Conservation (phyloP, 2,888 invertebrate genomes). For the Crossocerus cetratus region DNA sequence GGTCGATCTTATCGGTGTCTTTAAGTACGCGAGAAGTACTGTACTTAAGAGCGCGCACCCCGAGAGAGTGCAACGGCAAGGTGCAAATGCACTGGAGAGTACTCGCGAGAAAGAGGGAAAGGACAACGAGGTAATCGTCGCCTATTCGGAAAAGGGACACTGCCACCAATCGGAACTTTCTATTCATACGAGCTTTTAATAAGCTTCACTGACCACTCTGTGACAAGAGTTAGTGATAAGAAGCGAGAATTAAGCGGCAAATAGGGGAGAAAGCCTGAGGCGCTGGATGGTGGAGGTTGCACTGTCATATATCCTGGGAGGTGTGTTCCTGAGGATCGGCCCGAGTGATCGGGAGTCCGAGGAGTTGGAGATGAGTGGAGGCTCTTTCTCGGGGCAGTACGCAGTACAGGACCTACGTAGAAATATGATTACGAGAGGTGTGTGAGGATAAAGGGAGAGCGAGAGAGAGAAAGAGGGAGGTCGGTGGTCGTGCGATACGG, state of each 20-base stretch:
- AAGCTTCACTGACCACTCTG: too few relatives aligned
- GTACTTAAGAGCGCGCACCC: conserved; percentile 34
- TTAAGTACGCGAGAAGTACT: conserved; percentile 43
- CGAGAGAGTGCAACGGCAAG: conserved; percentile 28
- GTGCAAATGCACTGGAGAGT: conserved; percentile 27
- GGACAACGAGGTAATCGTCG: too few relatives aligned
- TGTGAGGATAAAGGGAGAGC: conserved; percentile 9
- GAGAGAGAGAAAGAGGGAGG: not conserved
- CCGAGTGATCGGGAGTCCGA: not conserved
- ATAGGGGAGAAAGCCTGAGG: not conserved
- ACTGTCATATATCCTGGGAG: not conserved
- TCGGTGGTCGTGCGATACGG: conserved; percentile 2
- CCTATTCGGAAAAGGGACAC: too few relatives aligned
- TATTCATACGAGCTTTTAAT: too few relatives aligned
- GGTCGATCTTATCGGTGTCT: conserved; percentile 43
- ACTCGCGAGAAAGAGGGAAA: not conserved
- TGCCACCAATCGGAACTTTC: too few relatives aligned
- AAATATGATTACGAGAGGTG: conserved; percentile 28
- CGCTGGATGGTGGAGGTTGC: not conserved
- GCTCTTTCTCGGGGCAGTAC: not conserved
- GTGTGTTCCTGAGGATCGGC: not conserved
- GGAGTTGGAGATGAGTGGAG: not conserved
- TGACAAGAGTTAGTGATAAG: too few relatives aligned
- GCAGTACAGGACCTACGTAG: conserved; percentile 10
- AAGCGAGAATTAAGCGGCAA: not conserved